Conservation (phyloP, 1,140 invertebrate genomes). For the Littorina saxatilis region DNA sequence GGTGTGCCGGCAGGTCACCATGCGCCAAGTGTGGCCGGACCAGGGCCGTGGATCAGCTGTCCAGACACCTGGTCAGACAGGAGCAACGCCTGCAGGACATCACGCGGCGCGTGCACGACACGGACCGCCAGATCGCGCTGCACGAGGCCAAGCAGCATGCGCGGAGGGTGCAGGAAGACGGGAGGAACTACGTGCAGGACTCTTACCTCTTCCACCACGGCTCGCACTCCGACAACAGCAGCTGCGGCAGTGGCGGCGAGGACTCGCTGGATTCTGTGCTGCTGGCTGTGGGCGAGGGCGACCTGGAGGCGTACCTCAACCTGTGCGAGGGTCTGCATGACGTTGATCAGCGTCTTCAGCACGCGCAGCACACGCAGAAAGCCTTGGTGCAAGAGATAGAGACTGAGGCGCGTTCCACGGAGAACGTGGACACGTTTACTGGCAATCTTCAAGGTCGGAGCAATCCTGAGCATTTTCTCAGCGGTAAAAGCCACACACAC, state of each 20-base stretch:
- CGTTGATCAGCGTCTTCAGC: conserved; percentile 83
- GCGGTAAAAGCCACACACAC: no score
- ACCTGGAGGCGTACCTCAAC: conserved; percentile 78
- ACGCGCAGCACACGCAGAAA: conserved; percentile 81
- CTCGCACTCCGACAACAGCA: conserved; percentile 72
- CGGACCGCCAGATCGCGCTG: conserved; percentile 85
- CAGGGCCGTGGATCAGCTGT: conserved; percentile 80
- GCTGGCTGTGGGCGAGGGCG: conserved; percentile 53
- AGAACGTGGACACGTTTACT: background rate
- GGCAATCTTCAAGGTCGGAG: no score
- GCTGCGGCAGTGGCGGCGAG: conserved; percentile 72
- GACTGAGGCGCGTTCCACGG: background rate
- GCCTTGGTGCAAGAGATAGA: conserved; percentile 74
- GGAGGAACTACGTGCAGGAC: conserved; percentile 88
- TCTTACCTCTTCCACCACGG: conserved; percentile 81
- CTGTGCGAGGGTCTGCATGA: conserved; percentile 85
- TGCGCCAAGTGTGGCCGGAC: conserved; percentile 39
- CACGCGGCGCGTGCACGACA: conserved; percentile 81
- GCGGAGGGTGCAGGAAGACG: conserved; percentile 83
- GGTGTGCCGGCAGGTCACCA: conserved; percentile 26
- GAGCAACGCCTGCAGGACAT: conserved; percentile 88
- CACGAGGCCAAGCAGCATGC: conserved; percentile 86
- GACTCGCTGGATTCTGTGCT: conserved; percentile 55
- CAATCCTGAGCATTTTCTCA: no score
- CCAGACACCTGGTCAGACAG: conserved; percentile 87